A percentile compares a stretch with the other conserved stretches of the same genome.
These are phyloP conservation scores for Linnaemya tessellans DNA, from an alignment of 2,888 invertebrate species.

Conservation along the genomic window DNA sequence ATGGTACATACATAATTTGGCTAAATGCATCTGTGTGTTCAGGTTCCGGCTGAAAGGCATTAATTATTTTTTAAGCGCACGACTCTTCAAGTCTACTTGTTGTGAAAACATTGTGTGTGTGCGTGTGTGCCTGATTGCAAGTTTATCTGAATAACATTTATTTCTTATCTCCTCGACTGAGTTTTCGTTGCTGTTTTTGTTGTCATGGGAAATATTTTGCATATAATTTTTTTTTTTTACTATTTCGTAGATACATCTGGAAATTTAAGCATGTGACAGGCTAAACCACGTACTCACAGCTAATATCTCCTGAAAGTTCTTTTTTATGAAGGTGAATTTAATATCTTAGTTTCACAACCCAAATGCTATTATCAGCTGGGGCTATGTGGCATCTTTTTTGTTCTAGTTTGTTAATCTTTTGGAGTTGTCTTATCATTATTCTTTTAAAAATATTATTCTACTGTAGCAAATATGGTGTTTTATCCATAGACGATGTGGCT, in stretches of 20 bases:
- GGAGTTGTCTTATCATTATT: no score
- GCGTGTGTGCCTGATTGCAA: constrained; percentile 34
- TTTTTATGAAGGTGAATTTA: background rate
- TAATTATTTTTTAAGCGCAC: constrained; percentile 58
- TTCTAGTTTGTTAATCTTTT: no score
- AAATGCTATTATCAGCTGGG: no score
- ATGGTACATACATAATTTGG: no score
- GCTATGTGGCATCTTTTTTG: no score
- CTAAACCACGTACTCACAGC: background rate
- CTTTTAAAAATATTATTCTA: no score
- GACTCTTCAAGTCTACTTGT: constrained; percentile 30
- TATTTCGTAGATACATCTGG: constrained; percentile 5
- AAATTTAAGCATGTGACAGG: constrained; percentile 33
- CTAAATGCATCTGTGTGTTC: no score
- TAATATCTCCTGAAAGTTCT: background rate
- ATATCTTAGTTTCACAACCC: no score
- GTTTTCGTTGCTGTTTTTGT: constrained; percentile 25
- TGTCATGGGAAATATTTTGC: constrained; percentile 2
- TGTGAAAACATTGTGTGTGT: background rate
- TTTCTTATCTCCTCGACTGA: constrained; percentile 16
- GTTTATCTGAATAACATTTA: constrained; percentile 37
- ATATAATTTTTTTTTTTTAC: background rate
- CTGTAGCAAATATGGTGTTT: no score
- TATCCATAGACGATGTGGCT: no score
- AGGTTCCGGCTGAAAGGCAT: constrained; percentile 67